phyloP scores from a whole-genome alignment of 2,888 invertebrate genomes.

The Pherbina coryleti region DNA sequence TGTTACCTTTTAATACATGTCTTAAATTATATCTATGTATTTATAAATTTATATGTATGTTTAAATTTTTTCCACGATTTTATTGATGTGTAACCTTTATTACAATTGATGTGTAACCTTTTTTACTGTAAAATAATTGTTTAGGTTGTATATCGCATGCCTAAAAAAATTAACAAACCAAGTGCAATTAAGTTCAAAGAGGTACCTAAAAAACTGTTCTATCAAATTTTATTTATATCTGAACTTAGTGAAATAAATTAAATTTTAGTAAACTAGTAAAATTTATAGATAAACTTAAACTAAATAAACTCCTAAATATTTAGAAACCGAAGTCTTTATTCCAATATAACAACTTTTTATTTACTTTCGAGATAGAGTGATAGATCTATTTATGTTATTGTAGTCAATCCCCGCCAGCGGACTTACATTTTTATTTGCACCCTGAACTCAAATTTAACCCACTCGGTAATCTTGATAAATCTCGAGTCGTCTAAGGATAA shows the following conservation, averaged over 20 bases:
- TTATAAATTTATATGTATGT: not conserved
- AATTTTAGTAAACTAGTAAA: not conserved
- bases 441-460: too few species aligned
- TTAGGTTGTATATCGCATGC: slow-evolving; percentile 58
- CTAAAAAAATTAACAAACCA: slow-evolving; percentile 53
- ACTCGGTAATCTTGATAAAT: too few species aligned
- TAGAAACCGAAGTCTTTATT: too few species aligned
- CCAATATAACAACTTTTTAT: too few species aligned
- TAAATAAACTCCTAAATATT: too few species aligned
- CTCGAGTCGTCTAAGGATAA: too few species aligned
- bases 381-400: too few species aligned
- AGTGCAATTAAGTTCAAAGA: slow-evolving; percentile 50
- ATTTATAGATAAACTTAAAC: too few species aligned
- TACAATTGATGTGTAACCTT: slow-evolving; percentile 33
- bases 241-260: not conserved
- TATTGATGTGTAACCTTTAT: not conserved
- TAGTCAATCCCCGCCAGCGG: too few species aligned
- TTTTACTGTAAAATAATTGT: slow-evolving; percentile 29
- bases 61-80: not conserved
- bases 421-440: too few species aligned
- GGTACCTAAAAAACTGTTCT: slow-evolving; percentile 44
- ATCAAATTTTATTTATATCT: slow-evolving; percentile 8
- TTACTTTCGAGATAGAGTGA: too few species aligned
- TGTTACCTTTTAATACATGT: not conserved
- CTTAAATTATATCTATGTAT: not conserved